Percentiles rank a stretch among this genome's conserved stretches.
Conservation (phyloP, 2,888 invertebrate genomes). For the Steinernema hermaphroditum region DNA sequence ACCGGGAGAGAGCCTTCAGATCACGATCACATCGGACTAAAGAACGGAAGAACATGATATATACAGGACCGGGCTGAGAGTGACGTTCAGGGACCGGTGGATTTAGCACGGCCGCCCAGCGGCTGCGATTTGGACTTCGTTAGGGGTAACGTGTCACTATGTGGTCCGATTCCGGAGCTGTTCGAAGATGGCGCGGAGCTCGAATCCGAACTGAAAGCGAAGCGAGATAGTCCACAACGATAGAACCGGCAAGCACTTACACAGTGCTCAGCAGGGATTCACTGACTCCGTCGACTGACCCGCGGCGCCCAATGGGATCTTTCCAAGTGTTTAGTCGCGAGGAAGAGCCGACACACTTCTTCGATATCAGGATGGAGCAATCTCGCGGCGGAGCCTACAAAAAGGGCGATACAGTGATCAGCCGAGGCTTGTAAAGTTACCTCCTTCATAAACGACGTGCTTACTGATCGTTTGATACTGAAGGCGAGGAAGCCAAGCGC, state of each 20-base stretch:
- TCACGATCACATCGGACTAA: background rate
- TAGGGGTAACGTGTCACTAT: slow-evolving; percentile 4
- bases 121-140: slow-evolving; percentile 3
- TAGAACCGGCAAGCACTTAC: background rate
- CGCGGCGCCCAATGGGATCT: background rate
- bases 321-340: slow-evolving; percentile 16
- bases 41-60: background rate
- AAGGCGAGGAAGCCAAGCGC: background rate
- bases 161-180: slow-evolving; percentile 12
- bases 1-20: background rate
- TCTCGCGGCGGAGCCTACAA: background rate
- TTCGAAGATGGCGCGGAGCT: slow-evolving; percentile 10
- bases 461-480: background rate
- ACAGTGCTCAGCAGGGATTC: slow-evolving; percentile 11
- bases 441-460: background rate
- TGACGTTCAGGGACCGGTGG: background rate
- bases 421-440: background rate
- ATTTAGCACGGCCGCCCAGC: slow-evolving; percentile 19
- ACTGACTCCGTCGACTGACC: slow-evolving; percentile 5
- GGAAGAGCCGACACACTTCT: slow-evolving; percentile 11
- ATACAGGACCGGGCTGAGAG: background rate
- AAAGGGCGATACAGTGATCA: background rate
- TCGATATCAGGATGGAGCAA: slow-evolving; percentile 7
- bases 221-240: background rate
- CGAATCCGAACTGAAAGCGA: background rate